Conservation (phyloP, 2,113 vertebrate species). For the Cepphus grylle region DNA sequence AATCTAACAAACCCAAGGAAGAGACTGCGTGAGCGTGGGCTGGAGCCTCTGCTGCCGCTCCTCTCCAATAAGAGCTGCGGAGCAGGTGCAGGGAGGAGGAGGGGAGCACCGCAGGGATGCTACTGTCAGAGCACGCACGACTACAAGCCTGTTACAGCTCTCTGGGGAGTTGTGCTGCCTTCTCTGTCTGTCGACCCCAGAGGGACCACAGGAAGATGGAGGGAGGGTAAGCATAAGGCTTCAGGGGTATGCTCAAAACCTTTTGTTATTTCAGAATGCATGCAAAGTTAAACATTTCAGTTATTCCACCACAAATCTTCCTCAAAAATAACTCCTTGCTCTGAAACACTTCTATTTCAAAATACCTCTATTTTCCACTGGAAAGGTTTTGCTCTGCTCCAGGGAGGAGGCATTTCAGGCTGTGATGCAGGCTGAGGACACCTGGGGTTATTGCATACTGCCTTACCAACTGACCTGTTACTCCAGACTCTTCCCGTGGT, state of each 20-base stretch:
- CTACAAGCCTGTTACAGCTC: not conserved
- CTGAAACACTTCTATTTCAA: not conserved
- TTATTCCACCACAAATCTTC: not conserved
- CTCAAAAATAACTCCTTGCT: not conserved
- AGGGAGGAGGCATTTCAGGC: not conserved
- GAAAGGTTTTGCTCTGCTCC: not conserved
- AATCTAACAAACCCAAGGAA: not conserved
- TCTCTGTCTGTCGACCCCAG: not conserved
- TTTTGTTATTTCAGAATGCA: not conserved
- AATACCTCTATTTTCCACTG: not conserved
- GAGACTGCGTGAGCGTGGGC: not conserved
- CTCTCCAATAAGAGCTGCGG: not conserved
- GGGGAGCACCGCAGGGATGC: not conserved
- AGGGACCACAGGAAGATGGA: not conserved
- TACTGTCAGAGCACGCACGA: not conserved
- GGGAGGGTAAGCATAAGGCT: not conserved
- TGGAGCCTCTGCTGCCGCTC: not conserved
- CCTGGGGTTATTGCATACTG: not conserved
- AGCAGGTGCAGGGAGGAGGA: conserved; percentile 10
- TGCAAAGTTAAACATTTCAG: not conserved
- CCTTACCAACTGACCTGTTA: not conserved
- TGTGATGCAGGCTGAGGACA: not conserved
- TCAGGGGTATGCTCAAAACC: not conserved
- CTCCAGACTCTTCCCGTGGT: not conserved
- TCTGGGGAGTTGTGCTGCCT: not conserved